Conservation (phyloP, 2,888 invertebrate genomes). For the Bedellia somnulentella region DNA sequence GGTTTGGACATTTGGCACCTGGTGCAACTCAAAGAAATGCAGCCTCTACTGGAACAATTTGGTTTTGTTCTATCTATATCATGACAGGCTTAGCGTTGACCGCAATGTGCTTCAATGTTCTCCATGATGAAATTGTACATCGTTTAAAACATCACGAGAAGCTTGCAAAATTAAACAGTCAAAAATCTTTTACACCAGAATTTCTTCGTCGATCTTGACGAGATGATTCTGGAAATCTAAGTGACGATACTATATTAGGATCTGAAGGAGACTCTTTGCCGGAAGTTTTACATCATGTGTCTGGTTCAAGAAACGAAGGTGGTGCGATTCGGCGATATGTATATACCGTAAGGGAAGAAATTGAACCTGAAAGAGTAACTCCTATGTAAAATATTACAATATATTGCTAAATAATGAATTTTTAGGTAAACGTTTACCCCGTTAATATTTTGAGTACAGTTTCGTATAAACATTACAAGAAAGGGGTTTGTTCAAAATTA, state of each 20-base stretch:
- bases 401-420: no score
- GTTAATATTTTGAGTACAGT: no score
- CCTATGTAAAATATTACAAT: conserved; percentile 25
- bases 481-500: no score
- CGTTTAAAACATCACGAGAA: conserved; percentile 68
- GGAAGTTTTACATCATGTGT: conserved; percentile 48
- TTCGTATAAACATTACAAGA: no score
- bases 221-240: conserved; percentile 39
- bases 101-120: conserved; percentile 88
- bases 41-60: conserved; percentile 68
- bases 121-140: conserved; percentile 86
- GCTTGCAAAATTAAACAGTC: conserved; percentile 30
- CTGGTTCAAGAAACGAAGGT: conserved; percentile 31
- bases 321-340: conserved; percentile 40
- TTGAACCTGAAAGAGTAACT: conserved; percentile 35
- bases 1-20: conserved; percentile 85
- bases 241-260: conserved; percentile 40
- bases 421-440: no score
- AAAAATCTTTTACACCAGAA: conserved; percentile 44
- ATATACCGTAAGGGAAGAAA: conserved; percentile 22
- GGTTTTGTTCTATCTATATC: conserved; percentile 89
- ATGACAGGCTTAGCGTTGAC: conserved; percentile 87
- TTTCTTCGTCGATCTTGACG: conserved; percentile 52
- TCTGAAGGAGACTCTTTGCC: conserved; percentile 44
- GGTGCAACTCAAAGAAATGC: conserved; percentile 59